Evolutionary conservation across 2,797 vertebrate species (phyloP), one percentile per base, ranked within the genome.

Genomic region (Galagoides demidoff): DNA sequence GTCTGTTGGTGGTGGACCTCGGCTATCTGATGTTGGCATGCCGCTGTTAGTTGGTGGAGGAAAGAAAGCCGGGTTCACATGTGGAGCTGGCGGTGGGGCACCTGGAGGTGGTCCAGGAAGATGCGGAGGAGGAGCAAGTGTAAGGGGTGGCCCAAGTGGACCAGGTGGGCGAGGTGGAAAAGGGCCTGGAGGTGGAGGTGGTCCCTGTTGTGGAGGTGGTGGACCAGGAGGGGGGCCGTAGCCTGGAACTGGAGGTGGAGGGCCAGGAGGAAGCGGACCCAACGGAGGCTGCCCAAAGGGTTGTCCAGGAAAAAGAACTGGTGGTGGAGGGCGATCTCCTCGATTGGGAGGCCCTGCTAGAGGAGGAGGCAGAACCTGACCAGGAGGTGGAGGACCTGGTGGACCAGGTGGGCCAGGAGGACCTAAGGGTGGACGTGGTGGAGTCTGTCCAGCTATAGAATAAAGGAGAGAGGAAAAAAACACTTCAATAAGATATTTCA

Each of bases 1-100:
- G 97, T 99, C 99, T 76, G 99, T 99, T 0, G 99, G 99, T 92
- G 99, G 99, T 14, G 99, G 99, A 95, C 99, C 99, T 95, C 99
- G 98, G 94, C 99, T 99, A 98, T 99, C 99, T 70, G 99, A 99
- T 86, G 99, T 99, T 95, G 99, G 99, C 99, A 99, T 99, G 97
- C 97, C 99, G 97, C 99, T 99, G 98, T 99, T 99, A 95, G 99
- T 99, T 89, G 99, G 99, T 64, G 99, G 99, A 93, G 99, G 99
- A 97, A 99, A 99, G 98, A 99, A 99, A 95, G 99, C 99, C 17
- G 99, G 99, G 98, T 99, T 99, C 98, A 99, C 99, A 87, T 99
- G 99, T 52, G 99, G 99, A 89, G 99, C 99, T 6, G 99, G 99
- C 66, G 99, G 99, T 9, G 99, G 99, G 86, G 99, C 99, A 97